phyloP scores from a whole-genome alignment of 2,797 vertebrate genomes.

The Lagorchestes hirsutus region DNA sequence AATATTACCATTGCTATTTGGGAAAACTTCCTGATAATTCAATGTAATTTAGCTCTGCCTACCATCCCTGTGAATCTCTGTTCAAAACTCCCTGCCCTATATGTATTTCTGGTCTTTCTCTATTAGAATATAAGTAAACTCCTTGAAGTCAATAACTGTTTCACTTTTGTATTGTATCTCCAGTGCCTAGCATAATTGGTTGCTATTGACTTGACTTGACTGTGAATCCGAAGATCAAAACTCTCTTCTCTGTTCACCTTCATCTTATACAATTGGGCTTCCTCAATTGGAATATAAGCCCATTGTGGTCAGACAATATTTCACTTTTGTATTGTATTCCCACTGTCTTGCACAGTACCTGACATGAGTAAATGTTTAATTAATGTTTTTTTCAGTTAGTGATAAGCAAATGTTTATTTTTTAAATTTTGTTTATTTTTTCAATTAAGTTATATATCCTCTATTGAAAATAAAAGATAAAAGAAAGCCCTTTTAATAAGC shows the following conservation, averaged over 20 bases:
- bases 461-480: not conserved
- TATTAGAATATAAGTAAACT: not conserved
- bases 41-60: not conserved
- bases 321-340: not conserved
- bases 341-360: not conserved
- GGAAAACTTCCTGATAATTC: not conserved
- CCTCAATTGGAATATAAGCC: not conserved
- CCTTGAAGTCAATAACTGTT: not conserved
- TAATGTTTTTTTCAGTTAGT: not conserved
- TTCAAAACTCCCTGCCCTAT: not conserved
- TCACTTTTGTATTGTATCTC: not conserved
- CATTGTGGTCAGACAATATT: not conserved
- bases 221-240: not conserved
- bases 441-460: not conserved
- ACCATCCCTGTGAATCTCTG: not conserved
- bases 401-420: not conserved
- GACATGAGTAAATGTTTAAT: not conserved
- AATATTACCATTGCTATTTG: not conserved
- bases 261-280: not conserved
- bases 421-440: not conserved
- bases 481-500: not conserved
- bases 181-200: not conserved
- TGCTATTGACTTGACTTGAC: not conserved
- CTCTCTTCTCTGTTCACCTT: not conserved
- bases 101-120: not conserved